These are phyloP conservation scores for Isaurus tuberculatus DNA, from an alignment of 92 coral and sea anemone species.

Conservation along the genomic window DNA sequence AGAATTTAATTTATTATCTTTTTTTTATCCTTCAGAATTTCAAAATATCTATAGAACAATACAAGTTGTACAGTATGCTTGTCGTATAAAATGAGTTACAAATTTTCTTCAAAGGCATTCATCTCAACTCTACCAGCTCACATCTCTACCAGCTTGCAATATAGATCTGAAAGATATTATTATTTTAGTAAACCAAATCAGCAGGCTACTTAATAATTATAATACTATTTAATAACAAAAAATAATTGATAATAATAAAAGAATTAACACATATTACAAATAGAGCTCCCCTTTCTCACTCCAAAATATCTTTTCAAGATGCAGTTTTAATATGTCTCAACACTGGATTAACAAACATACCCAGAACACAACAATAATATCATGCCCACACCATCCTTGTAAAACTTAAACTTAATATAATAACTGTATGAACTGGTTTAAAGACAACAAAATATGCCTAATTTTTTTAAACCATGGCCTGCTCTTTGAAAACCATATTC, in stretches of 20 bases:
- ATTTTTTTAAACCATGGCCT: background rate
- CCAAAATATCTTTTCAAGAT: too few relatives aligned
- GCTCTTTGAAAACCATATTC: background rate
- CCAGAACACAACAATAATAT: too few relatives aligned
- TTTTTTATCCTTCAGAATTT: background rate
- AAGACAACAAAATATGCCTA: too few relatives aligned
- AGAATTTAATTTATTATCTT: background rate
- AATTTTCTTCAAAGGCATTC: background rate
- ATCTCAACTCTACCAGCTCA: background rate
- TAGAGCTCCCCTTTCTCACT: too few relatives aligned
- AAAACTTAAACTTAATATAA: too few relatives aligned
- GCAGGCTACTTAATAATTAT: background rate
- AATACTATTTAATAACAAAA: background rate
- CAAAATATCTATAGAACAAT: background rate
- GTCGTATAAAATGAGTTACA: background rate
- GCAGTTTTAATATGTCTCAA: too few relatives aligned
- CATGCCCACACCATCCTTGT: too few relatives aligned
- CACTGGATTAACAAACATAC: too few relatives aligned
- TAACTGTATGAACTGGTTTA: too few relatives aligned
- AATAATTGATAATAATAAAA: too few relatives aligned
- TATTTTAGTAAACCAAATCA: background rate
- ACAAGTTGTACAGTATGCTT: background rate
- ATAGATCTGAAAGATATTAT: background rate
- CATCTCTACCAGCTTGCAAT: background rate
- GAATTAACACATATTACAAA: too few relatives aligned